These are phyloP conservation scores for Lichenostomus cassidix DNA, from an alignment of 2,113 vertebrate species.

Conservation along the genomic window DNA sequence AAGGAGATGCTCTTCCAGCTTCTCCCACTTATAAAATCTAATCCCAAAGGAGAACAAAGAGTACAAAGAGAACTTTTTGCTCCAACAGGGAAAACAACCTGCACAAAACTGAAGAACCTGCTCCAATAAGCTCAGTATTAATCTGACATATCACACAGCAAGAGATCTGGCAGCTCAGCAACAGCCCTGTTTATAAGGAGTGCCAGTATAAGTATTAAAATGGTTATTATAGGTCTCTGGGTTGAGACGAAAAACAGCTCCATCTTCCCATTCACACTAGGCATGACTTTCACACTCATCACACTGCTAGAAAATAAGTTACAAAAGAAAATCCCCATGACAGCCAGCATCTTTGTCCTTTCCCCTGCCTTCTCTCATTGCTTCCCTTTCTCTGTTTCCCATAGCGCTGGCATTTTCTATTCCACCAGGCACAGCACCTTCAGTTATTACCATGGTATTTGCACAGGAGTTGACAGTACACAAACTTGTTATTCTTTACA, in stretches of 20 bases:
- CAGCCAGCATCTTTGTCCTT: neutral
- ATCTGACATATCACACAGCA: slow-evolving; percentile 18
- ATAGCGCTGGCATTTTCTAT: neutral
- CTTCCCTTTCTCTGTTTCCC: neutral
- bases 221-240: neutral
- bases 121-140: slow-evolving; percentile 5
- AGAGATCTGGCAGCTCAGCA: slow-evolving; percentile 20
- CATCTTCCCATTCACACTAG: neutral
- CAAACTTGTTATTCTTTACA: neutral
- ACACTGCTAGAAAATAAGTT: neutral
- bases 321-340: neutral
- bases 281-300: neutral
- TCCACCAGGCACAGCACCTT: neutral
- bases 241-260: neutral
- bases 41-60: slow-evolving; percentile 7
- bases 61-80: neutral
- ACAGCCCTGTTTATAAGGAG: neutral
- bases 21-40: neutral
- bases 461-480: neutral
- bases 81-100: slow-evolving; percentile 27
- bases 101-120: neutral
- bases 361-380: neutral
- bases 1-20: neutral
- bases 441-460: neutral
- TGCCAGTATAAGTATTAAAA: neutral